Percentiles rank a stretch among this genome's conserved stretches.
Conservation (phyloP, 2,113 vertebrate genomes). For the Myodes glareolus region DNA sequence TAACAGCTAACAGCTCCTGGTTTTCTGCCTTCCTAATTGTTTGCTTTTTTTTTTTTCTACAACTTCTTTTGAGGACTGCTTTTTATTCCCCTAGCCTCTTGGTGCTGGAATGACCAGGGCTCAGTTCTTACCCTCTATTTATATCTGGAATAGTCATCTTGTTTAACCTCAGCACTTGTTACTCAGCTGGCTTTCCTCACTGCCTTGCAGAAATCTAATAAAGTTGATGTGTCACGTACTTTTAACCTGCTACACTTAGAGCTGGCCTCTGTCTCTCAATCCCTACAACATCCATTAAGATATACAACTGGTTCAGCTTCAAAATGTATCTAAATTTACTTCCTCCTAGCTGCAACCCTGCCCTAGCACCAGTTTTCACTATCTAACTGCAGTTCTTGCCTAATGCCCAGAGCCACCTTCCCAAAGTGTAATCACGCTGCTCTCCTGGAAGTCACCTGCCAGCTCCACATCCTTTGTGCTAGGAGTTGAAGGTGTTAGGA, state of each 20-base stretch:
- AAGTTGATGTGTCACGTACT: no score
- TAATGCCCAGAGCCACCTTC: not conserved
- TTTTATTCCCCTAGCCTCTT: not conserved
- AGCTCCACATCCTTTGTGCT: not conserved
- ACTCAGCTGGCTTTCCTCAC: not conserved
- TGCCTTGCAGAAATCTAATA: not conserved
- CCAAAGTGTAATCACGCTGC: not conserved
- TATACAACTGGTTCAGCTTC: not conserved
- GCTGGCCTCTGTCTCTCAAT: not conserved
- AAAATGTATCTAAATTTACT: not conserved
- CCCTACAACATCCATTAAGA: not conserved
- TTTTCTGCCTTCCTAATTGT: not conserved
- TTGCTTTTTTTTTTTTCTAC: not conserved
- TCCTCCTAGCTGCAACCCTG: no score
- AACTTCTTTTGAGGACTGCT: no score
- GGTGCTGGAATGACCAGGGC: not conserved
- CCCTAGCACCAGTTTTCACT: not conserved
- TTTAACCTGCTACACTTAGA: not conserved
- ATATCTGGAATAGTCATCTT: not conserved
- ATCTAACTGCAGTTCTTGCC: not conserved
- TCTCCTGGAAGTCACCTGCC: not conserved
- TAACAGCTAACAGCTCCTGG: not conserved
- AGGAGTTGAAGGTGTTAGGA: no score
- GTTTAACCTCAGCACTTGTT: not conserved
- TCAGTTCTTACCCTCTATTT: not conserved